Evolutionary conservation across 92 coral and sea anemone species (phyloP), one percentile per base, ranked within the genome.

Genomic region (Palythoa heliodiscus): DNA sequence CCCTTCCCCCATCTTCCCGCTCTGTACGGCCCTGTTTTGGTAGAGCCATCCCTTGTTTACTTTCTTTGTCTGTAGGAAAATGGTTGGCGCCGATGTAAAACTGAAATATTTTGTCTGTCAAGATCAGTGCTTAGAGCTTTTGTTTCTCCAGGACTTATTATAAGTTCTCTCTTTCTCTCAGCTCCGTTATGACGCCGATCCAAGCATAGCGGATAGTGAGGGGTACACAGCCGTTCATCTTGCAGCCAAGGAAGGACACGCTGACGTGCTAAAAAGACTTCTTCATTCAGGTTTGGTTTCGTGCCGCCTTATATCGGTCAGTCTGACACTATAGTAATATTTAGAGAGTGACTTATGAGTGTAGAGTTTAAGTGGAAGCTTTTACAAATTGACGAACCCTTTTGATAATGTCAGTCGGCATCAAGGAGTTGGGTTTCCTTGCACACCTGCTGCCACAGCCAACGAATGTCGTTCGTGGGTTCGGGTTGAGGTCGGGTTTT

Each of bases 221-320:
- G 91, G 89, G 19, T 91, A 88, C 70, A 91, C 93, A 2, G 91
- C 97, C 4, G 90, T 93, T 1, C 95, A 93, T 61, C 76, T 84
- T 37, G 97, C 97, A 5, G 97, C 97, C 73, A 93, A 91, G 82
- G 97, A 93, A 16, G 97, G 97, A 4, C 89, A 91, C 11, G 90
- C 89, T 29, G 95, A 89, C 52, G 91, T 89, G 20, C 84, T 93
- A 19, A 74, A 89, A 61, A 86, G 71, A 74, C 84, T 93, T 10
- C 90, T 93, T 4, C 89, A 88, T 70, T 57, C 91, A 89, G 97
- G 97, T 93, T 52, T 22, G 89, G 19, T n/a, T 19, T 1, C 6
- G 50, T 43, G 9, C 5, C 50, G 9, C 6, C 50, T 43, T 58
- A 6, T 13, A 58, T 16, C n/a, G 5, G 14, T 54, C 16, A 15